A percentile compares a stretch with the other conserved stretches of the same genome.
Conservation (phyloP, 2,888 invertebrate species). For the Diaprepes abbreviatus region DNA sequence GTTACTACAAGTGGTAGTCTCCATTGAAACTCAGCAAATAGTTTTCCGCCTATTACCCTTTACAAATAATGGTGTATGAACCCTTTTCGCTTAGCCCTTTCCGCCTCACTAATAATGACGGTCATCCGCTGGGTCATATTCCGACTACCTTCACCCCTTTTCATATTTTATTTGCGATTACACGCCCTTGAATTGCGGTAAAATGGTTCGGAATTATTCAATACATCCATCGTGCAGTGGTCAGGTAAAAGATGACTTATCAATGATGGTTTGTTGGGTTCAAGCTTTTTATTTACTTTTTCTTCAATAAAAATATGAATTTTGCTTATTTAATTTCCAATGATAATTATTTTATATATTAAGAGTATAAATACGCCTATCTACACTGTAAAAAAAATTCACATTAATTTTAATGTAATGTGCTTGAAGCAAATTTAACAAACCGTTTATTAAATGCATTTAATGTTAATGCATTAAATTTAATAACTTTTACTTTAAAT, state of each 20-base stretch:
- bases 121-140: slow-evolving; percentile 37
- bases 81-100: slow-evolving; percentile 38
- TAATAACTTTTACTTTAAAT: no score
- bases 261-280: no score
- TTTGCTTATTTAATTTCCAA: no score
- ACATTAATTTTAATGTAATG: no score
- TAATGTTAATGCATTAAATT: no score
- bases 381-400: no score
- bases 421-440: no score
- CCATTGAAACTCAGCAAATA: slow-evolving; percentile 25
- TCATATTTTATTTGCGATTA: slow-evolving; percentile 37
- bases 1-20: slow-evolving; percentile 14
- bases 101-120: slow-evolving; percentile 46
- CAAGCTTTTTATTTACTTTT: no score
- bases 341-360: no score
- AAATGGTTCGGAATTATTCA: slow-evolving; percentile 32
- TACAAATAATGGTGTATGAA: slow-evolving; percentile 41
- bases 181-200: slow-evolving; percentile 43
- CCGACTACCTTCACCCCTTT: slow-evolving; percentile 34
- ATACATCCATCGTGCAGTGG: neutral
- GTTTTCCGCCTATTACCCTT: slow-evolving; percentile 47
- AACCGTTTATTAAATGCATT: no score
- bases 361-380: no score
- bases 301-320: no score
- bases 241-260: slow-evolving; percentile 10